Evolutionary conservation across 92 coral and sea anemone species (phyloP).

Genomic region (Desmophyllum pertusum): DNA sequence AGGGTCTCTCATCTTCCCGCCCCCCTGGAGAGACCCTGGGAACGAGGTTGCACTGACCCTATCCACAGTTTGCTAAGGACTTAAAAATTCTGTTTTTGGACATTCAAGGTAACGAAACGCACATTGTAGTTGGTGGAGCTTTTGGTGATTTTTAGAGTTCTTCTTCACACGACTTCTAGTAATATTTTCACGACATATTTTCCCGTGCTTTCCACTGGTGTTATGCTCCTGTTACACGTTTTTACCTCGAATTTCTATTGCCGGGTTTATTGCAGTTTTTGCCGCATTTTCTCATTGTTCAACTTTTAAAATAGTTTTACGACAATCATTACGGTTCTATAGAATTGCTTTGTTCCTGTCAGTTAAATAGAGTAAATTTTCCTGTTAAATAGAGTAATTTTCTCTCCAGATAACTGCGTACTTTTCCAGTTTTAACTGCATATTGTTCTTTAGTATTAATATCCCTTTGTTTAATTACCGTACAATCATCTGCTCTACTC

Average conservation of each 20-base stretch:
- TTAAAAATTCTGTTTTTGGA: no score
- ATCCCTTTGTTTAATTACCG: background rate
- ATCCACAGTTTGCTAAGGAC: no score
- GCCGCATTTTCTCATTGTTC: background rate
- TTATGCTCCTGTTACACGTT: no score
- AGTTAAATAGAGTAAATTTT: background rate
- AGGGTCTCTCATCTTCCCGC: no score
- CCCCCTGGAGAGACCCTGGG: no score
- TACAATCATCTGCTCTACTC: no score
- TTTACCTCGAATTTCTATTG: background rate
- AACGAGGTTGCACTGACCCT: no score
- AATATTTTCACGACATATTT: no score
- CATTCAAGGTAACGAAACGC: no score
- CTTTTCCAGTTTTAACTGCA: background rate
- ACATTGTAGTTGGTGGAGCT: no score
- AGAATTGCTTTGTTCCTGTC: background rate
- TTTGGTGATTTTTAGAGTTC: no score
- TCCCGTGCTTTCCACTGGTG: background rate
- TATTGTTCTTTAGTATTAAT: background rate
- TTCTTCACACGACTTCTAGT: no score
- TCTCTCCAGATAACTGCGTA: background rate
- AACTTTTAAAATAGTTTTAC: background rate
- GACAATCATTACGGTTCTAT: background rate
- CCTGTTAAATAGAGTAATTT: background rate
- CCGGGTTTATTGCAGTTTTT: background rate